Evolutionary conservation across 2,113 vertebrate species (phyloP).

Genomic region (Nothocercus julius): DNA sequence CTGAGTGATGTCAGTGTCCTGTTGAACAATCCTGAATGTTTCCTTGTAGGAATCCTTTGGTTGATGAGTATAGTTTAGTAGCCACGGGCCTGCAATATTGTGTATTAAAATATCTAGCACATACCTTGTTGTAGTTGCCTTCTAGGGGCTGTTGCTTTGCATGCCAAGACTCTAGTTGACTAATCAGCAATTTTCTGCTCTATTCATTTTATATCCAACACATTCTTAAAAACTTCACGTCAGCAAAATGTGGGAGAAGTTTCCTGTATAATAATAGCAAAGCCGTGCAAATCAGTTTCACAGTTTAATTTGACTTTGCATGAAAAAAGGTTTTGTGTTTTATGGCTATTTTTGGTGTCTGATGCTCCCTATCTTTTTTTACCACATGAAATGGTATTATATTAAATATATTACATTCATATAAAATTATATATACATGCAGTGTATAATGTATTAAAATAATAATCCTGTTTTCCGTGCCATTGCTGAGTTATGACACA

Average conservation of each 20-base stretch:
- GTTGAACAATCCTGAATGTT: neutral
- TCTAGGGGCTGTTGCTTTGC: neutral
- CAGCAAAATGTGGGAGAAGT: neutral
- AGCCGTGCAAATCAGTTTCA: neutral
- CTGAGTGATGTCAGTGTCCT: neutral
- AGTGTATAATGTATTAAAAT: neutral
- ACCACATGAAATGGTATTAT: neutral
- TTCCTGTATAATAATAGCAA: neutral
- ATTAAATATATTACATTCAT: too few species aligned
- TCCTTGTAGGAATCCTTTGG: neutral
- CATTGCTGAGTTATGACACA: neutral
- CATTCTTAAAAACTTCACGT: neutral
- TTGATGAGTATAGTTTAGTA: neutral
- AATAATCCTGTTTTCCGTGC: neutral
- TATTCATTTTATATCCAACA: neutral
- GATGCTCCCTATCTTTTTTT: neutral
- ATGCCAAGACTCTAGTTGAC: neutral
- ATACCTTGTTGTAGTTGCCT: rapidly evolving
- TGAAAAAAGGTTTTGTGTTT: neutral
- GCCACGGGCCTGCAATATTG: neutral
- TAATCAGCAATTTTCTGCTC: neutral
- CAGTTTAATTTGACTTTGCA: neutral
- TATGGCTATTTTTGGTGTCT: neutral
- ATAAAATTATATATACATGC: too few species aligned
- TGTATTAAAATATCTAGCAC: rapidly evolving